A percentile compares a stretch with the other conserved stretches of the same genome.
These are phyloP conservation scores for Aphis gossypii DNA, from an alignment of 1,140 invertebrate genomes.

Conservation along the genomic window DNA sequence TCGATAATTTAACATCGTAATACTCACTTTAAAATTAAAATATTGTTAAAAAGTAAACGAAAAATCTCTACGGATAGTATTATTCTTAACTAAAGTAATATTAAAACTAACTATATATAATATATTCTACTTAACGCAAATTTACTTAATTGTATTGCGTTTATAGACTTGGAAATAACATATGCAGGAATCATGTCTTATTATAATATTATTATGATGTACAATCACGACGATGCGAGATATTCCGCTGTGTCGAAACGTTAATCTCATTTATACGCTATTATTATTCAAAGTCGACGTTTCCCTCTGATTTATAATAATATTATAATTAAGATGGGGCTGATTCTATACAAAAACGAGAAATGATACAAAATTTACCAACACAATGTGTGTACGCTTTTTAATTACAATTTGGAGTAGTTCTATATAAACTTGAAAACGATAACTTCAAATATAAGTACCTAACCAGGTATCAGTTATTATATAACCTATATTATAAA, in stretches of 20 bases:
- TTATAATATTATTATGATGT: conserved; percentile 2
- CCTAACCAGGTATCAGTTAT: too few relatives aligned
- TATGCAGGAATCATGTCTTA: background rate
- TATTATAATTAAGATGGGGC: background rate
- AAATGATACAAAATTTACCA: background rate
- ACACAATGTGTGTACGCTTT: background rate
- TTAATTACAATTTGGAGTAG: background rate
- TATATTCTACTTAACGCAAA: background rate
- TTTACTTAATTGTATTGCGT: background rate
- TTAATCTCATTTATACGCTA: background rate
- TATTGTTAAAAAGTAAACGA: background rate
- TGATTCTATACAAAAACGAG: background rate
- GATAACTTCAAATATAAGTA: background rate
- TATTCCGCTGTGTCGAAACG: background rate
- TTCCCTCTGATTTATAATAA: background rate
- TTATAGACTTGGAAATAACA: background rate
- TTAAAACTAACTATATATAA: background rate
- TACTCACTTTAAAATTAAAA: background rate
- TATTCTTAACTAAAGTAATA: background rate
- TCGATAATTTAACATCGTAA: background rate
- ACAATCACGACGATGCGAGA: background rate
- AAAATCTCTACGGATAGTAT: background rate
- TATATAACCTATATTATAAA: too few relatives aligned
- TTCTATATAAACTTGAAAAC: background rate
- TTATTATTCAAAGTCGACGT: conserved; percentile 6